Base-by-base conservation (phyloP, 2,797 vertebrate genomes). In the Otolemur crassicaudatus region DNA sequence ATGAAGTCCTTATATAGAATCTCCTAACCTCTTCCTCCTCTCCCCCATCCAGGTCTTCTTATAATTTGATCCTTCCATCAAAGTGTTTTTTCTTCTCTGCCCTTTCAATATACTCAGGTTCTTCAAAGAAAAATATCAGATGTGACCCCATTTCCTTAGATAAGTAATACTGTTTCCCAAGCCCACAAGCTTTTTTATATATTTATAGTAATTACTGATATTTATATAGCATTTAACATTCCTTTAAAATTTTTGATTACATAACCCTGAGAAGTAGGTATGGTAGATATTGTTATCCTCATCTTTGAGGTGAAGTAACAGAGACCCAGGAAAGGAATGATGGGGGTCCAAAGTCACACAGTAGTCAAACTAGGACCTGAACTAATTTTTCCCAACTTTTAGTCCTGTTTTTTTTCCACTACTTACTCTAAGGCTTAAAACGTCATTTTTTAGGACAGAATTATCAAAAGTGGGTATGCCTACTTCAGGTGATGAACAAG, bases 131-230 rank as follows among this genome's bases (percentile, higher is more conserved):
- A 90, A 96, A 87, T 87, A 77, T 43, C 46, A 80, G 7, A 70
- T 58, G 22, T 58, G 34, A 3, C 27, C 17, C 22, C 7, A 31
- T 86, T 53, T 82, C 27, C 29, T 81, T 70, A 61, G 12, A 67
- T 67, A 10, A 73, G 2, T 76, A 95, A 56, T 56, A 25, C 40
- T 89, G 8, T 49, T 92, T 29, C 49, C 20, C 31, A 82, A 79
- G 17, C 20, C 16, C 37, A 65, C 5, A 80, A 85, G 4, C 73
- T 27, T 87, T 65, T 9, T 49, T 13, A 49, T 49, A 49, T 20
- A 29, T 93, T 86, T 80, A 58, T 81, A 58, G 7, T 69, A 49
- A n/a, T 81, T 90, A 75, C 31, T 63, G 83, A 84, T 81, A 82
- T 82, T 49, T 34, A 20, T 25, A 40, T 0, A 69, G 3, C 11